phyloP scores from a whole-genome alignment of 2,888 invertebrate species.

The Plebejus argus region DNA sequence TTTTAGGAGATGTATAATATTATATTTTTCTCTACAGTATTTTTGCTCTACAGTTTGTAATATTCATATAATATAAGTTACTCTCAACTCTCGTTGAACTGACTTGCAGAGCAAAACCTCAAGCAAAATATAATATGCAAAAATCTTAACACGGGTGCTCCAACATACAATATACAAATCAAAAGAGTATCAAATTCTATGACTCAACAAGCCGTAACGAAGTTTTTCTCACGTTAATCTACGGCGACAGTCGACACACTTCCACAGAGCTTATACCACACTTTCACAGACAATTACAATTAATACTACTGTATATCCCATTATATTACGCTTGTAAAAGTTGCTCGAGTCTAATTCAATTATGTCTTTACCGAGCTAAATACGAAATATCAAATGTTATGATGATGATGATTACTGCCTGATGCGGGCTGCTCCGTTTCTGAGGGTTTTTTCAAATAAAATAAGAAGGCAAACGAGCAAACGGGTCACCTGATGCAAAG shows the following conservation, averaged over 20 bases:
- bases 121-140: background rate
- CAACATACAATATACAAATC: background rate
- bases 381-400: background rate
- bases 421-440: too few species aligned
- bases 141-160: background rate
- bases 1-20: too few species aligned
- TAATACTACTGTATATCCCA: background rate
- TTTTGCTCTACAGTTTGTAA: too few species aligned
- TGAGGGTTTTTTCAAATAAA: too few species aligned
- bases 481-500: too few species aligned
- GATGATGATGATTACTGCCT: too few species aligned
- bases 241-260: constrained; percentile 38
- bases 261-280: constrained; percentile 36
- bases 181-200: background rate
- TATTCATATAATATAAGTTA: too few species aligned
- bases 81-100: too few species aligned
- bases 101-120: too few species aligned
- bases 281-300: constrained; percentile 43
- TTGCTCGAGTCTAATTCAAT: background rate
- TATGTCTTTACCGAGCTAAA: background rate
- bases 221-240: constrained; percentile 33
- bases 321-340: background rate
- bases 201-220: constrained; percentile 1
- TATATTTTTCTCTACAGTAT: too few species aligned
- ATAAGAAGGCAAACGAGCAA: too few species aligned